phyloP scores from a whole-genome alignment of 2,797 vertebrate species.

The Amniataba percoides region DNA sequence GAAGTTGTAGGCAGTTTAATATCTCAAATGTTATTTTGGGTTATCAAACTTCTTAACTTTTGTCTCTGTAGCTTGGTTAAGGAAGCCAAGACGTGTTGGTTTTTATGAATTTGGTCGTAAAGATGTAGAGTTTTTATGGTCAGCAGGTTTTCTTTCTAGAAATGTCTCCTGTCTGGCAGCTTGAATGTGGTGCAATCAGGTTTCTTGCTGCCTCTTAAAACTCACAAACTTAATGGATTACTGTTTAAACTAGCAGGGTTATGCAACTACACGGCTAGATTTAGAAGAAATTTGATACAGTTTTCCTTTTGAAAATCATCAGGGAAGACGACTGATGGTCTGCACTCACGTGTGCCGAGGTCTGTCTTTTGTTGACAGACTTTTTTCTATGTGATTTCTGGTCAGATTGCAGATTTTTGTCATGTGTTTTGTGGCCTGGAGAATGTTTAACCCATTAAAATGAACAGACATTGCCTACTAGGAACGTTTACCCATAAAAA shows the following conservation, averaged over 20 bases:
- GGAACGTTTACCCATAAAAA: neutral
- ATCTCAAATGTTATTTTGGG: neutral
- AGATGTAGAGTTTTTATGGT: neutral
- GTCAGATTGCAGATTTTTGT: neutral
- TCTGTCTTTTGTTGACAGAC: neutral
- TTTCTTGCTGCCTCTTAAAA: neutral
- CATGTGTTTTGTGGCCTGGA: neutral
- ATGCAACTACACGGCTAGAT: neutral
- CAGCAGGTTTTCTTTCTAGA: neutral
- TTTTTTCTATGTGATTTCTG: neutral
- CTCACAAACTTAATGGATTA: neutral
- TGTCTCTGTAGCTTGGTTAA: neutral
- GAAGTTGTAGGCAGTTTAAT: neutral
- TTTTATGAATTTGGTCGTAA: neutral
- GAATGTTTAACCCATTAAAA: constrained; percentile 1
- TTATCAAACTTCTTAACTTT: neutral
- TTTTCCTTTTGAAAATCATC: neutral
- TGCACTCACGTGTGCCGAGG: neutral
- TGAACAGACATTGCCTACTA: neutral
- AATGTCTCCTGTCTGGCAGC: neutral
- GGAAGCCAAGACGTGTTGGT: neutral
- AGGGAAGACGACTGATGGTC: neutral
- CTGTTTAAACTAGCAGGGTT: neutral
- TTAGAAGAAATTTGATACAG: neutral
- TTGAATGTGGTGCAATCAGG: neutral